Percentiles rank a stretch among this genome's conserved stretches.
Conservation (phyloP, 1,140 invertebrate genomes). For the Spodoptera frugiperda region DNA sequence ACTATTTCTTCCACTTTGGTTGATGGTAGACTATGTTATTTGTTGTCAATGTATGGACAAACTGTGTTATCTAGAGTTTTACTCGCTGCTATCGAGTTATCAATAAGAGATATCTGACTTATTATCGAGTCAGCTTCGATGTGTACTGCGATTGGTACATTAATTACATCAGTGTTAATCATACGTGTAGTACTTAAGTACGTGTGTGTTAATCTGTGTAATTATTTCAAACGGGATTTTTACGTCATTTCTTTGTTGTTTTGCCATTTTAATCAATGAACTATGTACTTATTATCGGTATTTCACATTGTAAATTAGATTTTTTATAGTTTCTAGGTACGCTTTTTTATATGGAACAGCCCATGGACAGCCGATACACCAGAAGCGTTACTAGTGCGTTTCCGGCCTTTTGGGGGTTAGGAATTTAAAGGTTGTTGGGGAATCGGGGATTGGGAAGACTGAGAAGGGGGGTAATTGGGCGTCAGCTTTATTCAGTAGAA, state of each 20-base stretch:
- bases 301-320: background rate
- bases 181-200: background rate
- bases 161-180: slow-evolving; percentile 18
- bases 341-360: no score
- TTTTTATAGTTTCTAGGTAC: no score
- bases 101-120: slow-evolving; percentile 59
- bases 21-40: slow-evolving; percentile 51
- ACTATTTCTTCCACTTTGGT: slow-evolving; percentile 15
- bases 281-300: background rate
- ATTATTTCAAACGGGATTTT: slow-evolving; percentile 1
- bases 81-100: slow-evolving; percentile 58
- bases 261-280: background rate
- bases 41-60: slow-evolving; percentile 49
- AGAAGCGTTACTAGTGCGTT: no score
- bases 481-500: no score
- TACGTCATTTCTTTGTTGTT: background rate
- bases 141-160: slow-evolving; percentile 9
- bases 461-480: no score
- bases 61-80: slow-evolving; percentile 53
- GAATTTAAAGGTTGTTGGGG: no score
- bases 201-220: background rate
- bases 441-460: no score
- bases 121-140: slow-evolving; percentile 42
- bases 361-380: no score
- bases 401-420: no score